A percentile compares a stretch with the other conserved stretches of the same genome.
Conservation (phyloP, 2,797 vertebrate genomes). For the Microhierax caerulescens region DNA sequence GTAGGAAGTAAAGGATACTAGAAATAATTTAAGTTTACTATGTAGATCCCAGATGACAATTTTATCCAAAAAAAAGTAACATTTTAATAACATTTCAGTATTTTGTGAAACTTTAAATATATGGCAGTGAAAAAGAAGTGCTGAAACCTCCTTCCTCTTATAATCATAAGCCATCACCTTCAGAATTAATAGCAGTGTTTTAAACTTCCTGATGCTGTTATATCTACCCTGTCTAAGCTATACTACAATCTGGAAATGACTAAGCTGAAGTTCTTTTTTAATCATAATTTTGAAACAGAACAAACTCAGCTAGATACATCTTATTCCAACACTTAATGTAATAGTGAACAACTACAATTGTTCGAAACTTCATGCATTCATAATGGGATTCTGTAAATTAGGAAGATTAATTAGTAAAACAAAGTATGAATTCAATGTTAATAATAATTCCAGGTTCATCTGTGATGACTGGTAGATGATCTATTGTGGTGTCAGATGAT, state of each 20-base stretch:
- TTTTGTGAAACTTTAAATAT: background rate
- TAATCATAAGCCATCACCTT: background rate
- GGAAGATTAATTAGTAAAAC: background rate
- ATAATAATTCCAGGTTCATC: constrained; percentile 9
- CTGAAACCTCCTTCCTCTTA: background rate
- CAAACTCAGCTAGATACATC: background rate
- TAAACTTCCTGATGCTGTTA: background rate
- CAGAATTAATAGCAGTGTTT: background rate
- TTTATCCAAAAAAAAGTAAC: background rate
- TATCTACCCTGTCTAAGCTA: background rate
- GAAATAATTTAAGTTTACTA: background rate
- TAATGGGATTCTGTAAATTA: background rate
- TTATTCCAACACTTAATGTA: background rate
- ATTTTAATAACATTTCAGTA: background rate
- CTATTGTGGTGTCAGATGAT: background rate
- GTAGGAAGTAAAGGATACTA: background rate
- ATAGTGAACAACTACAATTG: background rate
- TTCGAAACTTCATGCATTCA: background rate
- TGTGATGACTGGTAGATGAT: background rate
- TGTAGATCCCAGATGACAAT: background rate
- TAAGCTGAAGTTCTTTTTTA: background rate
- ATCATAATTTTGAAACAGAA: background rate
- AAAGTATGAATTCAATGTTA: background rate
- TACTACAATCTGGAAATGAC: background rate
- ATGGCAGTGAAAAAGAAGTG: background rate